A percentile compares a stretch with the other conserved stretches of the same genome.
These are phyloP conservation scores for Rhynchomys soricoides DNA, from an alignment of 2,113 vertebrate species.

Conservation along the genomic window DNA sequence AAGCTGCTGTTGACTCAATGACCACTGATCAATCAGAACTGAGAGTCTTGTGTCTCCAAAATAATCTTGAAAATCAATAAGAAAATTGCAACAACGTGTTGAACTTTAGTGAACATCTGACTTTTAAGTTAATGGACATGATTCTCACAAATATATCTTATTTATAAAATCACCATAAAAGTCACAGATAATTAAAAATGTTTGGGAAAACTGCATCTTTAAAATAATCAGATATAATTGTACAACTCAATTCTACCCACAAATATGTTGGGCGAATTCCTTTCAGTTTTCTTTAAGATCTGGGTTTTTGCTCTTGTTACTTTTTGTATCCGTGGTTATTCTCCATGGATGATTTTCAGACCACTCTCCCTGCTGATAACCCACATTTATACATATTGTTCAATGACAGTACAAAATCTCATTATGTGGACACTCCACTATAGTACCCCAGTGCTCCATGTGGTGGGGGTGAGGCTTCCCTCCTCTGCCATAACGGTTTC, in stretches of 20 bases:
- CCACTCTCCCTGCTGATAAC: neutral
- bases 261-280: neutral
- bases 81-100: neutral
- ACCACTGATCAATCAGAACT: neutral
- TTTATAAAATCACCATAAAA: neutral
- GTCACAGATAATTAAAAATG: neutral
- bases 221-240: neutral
- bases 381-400: neutral
- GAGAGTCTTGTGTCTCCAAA: conserved; percentile 11
- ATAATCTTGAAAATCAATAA: neutral
- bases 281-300: neutral
- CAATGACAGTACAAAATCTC: neutral
- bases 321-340: neutral
- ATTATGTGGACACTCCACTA: neutral
- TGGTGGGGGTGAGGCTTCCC: neutral
- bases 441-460: neutral
- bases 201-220: neutral
- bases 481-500: neutral
- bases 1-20: neutral
- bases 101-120: neutral
- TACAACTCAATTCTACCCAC: neutral
- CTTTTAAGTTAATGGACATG: neutral
- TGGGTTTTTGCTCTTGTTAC: neutral
- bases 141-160: neutral
- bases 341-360: neutral